Percentiles rank a stretch among this genome's conserved stretches.
These are phyloP conservation scores for Anarhynchus alexandrinus DNA, from an alignment of 2,113 vertebrate species.

Conservation along the genomic window DNA sequence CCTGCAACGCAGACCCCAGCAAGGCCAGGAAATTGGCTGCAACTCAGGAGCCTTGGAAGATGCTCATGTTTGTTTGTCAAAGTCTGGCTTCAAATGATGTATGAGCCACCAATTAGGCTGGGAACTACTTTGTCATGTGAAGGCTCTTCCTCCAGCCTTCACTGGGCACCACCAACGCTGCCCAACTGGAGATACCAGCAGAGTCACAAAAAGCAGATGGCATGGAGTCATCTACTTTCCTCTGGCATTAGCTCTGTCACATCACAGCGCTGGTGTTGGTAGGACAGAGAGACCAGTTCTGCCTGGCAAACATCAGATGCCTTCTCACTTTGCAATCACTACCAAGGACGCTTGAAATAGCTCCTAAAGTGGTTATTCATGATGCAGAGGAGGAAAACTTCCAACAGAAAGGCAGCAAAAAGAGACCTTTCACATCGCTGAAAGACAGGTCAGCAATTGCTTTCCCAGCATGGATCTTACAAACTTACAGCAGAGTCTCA, in stretches of 20 bases:
- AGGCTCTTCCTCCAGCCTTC: not conserved
- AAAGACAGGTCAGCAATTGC: not conserved
- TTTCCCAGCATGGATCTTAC: not conserved
- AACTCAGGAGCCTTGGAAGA: not conserved
- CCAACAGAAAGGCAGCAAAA: not conserved
- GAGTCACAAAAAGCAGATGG: conserved; percentile 13
- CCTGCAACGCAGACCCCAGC: not conserved
- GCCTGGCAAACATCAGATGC: not conserved
- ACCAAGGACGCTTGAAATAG: not conserved
- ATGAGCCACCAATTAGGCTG: not conserved
- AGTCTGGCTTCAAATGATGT: not conserved
- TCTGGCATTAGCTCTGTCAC: not conserved
- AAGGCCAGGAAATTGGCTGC: not conserved
- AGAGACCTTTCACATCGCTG: not conserved
- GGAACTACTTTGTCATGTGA: not conserved
- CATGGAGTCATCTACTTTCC: not conserved
- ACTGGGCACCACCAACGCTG: not conserved
- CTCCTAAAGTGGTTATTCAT: not conserved
- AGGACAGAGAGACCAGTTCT: not conserved
- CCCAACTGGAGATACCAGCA: not conserved
- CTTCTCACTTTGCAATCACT: not conserved
- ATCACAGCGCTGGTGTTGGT: not conserved
- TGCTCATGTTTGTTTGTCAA: not conserved
- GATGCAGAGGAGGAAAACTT: not conserved
- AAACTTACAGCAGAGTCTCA: not conserved